phyloP scores from a whole-genome alignment of 1,140 invertebrate species.

The Drosophila auraria region DNA sequence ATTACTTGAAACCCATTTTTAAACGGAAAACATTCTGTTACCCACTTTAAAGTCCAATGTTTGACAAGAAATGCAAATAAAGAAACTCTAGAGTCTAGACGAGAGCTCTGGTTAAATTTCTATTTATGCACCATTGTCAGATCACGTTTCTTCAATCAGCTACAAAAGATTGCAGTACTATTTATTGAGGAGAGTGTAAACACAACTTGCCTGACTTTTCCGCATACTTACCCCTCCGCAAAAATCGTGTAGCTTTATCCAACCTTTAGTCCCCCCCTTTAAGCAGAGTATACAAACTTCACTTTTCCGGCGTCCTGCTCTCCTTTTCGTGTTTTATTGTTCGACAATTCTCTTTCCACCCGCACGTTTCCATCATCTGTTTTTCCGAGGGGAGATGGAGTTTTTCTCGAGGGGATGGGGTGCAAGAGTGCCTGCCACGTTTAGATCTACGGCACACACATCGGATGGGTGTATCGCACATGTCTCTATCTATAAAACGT shows the following conservation, averaged over 20 bases:
- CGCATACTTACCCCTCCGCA: constrained; percentile 24
- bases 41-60: neutral
- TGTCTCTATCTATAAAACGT: constrained; percentile 81
- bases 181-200: constrained; percentile 39
- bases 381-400: constrained; percentile 12
- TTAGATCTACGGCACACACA: constrained; percentile 55
- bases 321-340: constrained; percentile 71
- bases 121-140: constrained; percentile 8
- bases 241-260: constrained; percentile 18
- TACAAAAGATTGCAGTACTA: constrained; percentile 29
- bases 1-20: neutral
- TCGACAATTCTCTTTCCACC: constrained; percentile 47
- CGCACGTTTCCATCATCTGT: constrained; percentile 51
- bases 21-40: neutral
- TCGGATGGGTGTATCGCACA: constrained; percentile 61
- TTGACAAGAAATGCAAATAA: neutral
- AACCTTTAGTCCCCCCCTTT: constrained; percentile 26
- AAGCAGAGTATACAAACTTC: constrained; percentile 58
- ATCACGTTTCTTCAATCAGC: constrained; percentile 23
- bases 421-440: constrained; percentile 21
- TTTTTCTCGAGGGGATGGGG: constrained; percentile 1
- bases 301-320: constrained; percentile 31
- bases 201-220: constrained; percentile 28
- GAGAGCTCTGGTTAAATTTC: neutral
- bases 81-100: neutral